phyloP scores from a whole-genome alignment of 2,888 invertebrate species.

The Orthosia gothica region DNA sequence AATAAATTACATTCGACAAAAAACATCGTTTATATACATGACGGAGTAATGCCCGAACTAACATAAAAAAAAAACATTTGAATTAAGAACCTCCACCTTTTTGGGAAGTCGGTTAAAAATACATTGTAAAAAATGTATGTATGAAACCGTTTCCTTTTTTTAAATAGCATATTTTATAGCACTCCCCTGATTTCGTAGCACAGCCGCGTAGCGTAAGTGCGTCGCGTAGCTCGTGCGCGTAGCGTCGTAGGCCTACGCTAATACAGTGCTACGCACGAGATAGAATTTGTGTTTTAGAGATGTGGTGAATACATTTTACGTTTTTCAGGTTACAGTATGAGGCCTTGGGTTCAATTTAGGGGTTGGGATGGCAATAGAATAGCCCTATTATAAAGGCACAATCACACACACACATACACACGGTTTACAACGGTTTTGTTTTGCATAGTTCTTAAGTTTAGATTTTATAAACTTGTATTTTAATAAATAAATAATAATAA shows the following conservation, averaged over 20 bases:
- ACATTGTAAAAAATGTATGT: too few species aligned
- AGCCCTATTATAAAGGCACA: not conserved
- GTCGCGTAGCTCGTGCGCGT: slow-evolving; percentile 33
- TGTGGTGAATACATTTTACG: not conserved
- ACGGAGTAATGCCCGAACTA: too few species aligned
- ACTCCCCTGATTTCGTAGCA: slow-evolving; percentile 18
- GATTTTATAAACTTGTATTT: too few species aligned
- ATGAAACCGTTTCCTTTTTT: not conserved
- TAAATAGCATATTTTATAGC: slow-evolving; percentile 8
- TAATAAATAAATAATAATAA: too few species aligned
- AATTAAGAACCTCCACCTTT: too few species aligned
- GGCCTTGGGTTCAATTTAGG: not conserved
- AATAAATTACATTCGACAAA: too few species aligned
- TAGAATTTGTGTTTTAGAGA: not conserved
- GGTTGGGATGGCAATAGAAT: not conserved
- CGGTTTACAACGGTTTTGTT: too few species aligned
- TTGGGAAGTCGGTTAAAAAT: too few species aligned
- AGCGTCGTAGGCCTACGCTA: slow-evolving; percentile 1
- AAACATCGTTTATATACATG: too few species aligned
- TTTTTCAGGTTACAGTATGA: not conserved
- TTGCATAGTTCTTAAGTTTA: too few species aligned
- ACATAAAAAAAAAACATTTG: too few species aligned
- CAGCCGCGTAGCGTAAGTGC: slow-evolving; percentile 22
- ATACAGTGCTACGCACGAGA: slow-evolving; percentile 12
- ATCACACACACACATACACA: too few species aligned